A percentile compares a stretch with the other conserved stretches of the same genome.
Conservation (phyloP, 2,113 vertebrate species). For the Sinocyclocheilus rhinocerous region DNA sequence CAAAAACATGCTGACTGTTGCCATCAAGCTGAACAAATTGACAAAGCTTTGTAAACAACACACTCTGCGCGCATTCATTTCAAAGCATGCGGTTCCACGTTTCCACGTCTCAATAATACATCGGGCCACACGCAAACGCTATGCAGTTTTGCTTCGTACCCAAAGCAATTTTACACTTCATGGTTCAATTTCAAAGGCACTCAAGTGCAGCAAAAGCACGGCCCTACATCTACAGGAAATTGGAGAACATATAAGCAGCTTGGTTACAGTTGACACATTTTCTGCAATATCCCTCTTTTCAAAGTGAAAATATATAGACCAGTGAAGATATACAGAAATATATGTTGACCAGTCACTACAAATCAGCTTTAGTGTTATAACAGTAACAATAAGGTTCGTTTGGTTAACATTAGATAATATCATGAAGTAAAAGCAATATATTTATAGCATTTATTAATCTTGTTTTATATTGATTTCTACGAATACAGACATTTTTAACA, state of each 20-base stretch:
- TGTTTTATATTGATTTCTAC: no score
- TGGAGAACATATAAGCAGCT: conserved; percentile 64
- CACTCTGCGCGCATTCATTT: conserved; percentile 59
- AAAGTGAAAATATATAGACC: conserved; percentile 15
- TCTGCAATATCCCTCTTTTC: conserved; percentile 44
- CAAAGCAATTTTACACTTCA: conserved; percentile 70
- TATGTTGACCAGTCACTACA: neutral
- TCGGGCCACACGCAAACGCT: conserved; percentile 58
- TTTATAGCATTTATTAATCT: neutral
- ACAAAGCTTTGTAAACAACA: conserved; percentile 71
- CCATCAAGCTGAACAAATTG: conserved; percentile 68
- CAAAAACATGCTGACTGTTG: conserved; percentile 58
- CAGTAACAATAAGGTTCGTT: neutral
- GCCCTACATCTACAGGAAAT: conserved; percentile 60
- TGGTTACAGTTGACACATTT: conserved; percentile 63
- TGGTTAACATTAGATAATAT: neutral
- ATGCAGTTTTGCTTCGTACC: conserved; percentile 53
- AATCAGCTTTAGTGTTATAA: neutral
- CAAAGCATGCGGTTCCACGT: conserved; percentile 52
- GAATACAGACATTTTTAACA: no score
- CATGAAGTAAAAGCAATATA: neutral
- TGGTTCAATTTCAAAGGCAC: conserved; percentile 64
- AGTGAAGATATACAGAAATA: neutral
- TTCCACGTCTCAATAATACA: conserved; percentile 66
- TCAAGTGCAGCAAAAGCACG: conserved; percentile 60